These are phyloP conservation scores for Galeruca laticollis DNA, from an alignment of 2,888 invertebrate species.

Conservation along the genomic window DNA sequence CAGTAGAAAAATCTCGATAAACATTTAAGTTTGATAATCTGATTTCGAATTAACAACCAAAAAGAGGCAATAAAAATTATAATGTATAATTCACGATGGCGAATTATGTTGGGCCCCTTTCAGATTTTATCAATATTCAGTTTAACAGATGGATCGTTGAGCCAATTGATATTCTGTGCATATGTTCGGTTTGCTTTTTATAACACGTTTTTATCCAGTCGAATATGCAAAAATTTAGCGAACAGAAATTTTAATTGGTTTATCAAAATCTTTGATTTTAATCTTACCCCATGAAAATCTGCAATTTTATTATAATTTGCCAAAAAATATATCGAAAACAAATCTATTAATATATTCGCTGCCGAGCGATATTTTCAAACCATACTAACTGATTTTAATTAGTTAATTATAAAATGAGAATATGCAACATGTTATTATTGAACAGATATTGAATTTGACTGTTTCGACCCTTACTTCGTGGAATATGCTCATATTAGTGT, in stretches of 20 bases:
- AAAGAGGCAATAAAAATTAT: background rate
- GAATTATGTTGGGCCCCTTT: background rate
- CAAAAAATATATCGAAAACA: background rate
- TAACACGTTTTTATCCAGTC: background rate
- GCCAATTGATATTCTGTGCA: background rate
- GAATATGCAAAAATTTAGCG: background rate
- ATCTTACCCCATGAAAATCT: background rate
- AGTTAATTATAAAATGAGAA: no score
- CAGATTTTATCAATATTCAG: background rate
- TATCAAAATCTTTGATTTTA: background rate
- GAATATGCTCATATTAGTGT: no score
- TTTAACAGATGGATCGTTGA: background rate
- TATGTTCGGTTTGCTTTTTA: conserved; percentile 2
- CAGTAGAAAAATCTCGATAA: background rate
- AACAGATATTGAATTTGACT: no score
- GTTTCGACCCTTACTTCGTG: no score
- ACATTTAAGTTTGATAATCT: background rate
- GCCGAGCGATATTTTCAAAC: no score
- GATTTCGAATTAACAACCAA: background rate
- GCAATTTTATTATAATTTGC: background rate
- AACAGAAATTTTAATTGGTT: background rate
- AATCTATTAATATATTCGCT: no score
- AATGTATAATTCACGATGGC: background rate
- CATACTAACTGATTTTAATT: no score
- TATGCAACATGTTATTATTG: no score